Percentiles rank a stretch among this genome's conserved stretches.
Evolutionary conservation across 2,113 vertebrate genomes (phyloP).

Genomic region (Menidia beryllina): DNA sequence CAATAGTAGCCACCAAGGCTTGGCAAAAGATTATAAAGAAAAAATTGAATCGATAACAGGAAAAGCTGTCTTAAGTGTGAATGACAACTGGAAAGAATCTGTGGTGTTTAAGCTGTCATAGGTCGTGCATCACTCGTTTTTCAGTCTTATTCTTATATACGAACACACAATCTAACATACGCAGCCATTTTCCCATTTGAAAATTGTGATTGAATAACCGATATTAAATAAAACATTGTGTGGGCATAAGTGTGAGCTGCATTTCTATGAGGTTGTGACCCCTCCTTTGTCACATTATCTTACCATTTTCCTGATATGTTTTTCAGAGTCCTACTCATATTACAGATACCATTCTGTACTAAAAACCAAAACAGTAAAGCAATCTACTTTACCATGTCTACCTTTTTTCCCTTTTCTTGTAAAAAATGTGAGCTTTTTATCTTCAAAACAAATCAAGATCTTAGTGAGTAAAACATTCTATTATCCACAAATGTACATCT

Average conservation of each 20-base stretch:
- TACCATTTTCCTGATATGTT: background rate
- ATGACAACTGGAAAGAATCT: constrained; percentile 43
- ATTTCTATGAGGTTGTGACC: constrained; percentile 35
- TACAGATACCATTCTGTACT: background rate
- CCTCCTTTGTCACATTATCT: constrained; percentile 16
- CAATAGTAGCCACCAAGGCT: constrained; percentile 19
- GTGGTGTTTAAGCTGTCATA: constrained; percentile 30
- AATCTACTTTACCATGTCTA: background rate
- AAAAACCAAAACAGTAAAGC: constrained; percentile 8
- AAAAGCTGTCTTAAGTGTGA: constrained; percentile 40
- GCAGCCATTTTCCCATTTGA: constrained; percentile 28
- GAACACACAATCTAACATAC: constrained; percentile 44
- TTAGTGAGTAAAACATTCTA: constrained; percentile 30
- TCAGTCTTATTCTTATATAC: constrained; percentile 25
- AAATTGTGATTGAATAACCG: constrained; percentile 19
- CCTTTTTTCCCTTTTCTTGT: background rate
- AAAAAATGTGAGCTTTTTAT: background rate
- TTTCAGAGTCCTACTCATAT: constrained; percentile 20
- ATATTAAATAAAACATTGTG: constrained; percentile 33
- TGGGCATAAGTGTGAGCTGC: constrained; percentile 32
- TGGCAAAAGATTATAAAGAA: background rate
- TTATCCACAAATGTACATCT: constrained; percentile 40
- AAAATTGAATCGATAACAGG: constrained; percentile 23
- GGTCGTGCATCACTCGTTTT: constrained; percentile 19
- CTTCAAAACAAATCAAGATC: constrained; percentile 13